Evolutionary conservation across 2,113 vertebrate genomes (phyloP), one percentile per base, ranked within the genome.

Genomic region (Scolopax mira): DNA sequence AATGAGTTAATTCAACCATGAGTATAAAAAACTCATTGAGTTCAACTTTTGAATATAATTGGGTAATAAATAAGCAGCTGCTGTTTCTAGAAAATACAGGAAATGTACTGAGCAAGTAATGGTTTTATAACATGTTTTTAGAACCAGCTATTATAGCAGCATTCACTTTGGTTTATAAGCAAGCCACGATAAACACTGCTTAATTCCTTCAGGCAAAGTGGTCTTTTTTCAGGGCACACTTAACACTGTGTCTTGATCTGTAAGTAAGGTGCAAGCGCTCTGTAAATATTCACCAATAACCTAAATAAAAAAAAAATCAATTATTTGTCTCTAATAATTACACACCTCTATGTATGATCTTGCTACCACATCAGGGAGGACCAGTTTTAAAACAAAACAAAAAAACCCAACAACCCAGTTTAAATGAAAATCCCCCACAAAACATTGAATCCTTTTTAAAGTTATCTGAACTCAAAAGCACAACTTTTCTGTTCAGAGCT

Each of bases 1-100:
- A 89, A 88, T 75, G 83, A 79, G 88, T 85, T 89, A 89, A 92
- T 72, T 89, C 93, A 96, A 51, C 66, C 90, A 72, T 61, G 51
- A 93, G 65, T 44, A 75, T 48, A 85, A 94, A 65, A 85, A 96
- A 93, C 39, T 79, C 69, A 72, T 17, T 42, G 69, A 64, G 61
- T 84, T 92, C 73, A 80, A 92, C 69, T 96, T 93, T 25, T 67
- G 49, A 91, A 85, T 91, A 79, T 90, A 95, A 93, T 25, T 93
- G 65, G 77, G 52, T 82, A 95, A 92, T 94, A 95, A 96, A 96
- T 94, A 94, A 91, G 67, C 73, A 92, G 79, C 57, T 96, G 72
- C 22, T 91, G 71, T 48, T 90, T 87, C 60, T 23, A 72, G 61
- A 80, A 91, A 95, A 84, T 10, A 78, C 22, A 90, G 79, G 27